Base-by-base conservation (phyloP, 2,888 invertebrate genomes). In the Ectemnius lituratus region DNA sequence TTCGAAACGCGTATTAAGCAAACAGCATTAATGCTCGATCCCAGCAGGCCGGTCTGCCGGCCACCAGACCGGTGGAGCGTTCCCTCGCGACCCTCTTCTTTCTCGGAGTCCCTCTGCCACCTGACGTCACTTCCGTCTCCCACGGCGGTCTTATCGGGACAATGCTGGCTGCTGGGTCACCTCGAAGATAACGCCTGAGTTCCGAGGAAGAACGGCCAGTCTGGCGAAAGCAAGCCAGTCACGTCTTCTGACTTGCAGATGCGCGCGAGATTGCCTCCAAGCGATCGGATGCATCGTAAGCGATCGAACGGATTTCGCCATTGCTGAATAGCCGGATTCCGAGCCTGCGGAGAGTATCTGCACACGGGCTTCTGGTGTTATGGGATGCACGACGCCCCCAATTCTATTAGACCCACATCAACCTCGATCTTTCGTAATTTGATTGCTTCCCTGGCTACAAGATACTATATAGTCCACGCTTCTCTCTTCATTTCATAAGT, bases 21-120 rank as follows among this genome's bases (percentile, higher is more conserved):
- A 87, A 87, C 86, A 87, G 76, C 78, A 81, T 86, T 86, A 86
- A 85, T 81, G 80, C 78, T 76, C 81, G 81, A 86, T 85, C 78
- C 72, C 60, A 70, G 72, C 60, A 62, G 28, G 0, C 37, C 5
- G 37, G 23, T 23, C 23, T 23, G 23, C 23, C 37, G 37, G 37
- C 37, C 37, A 14, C 52, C 14, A 52, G 5, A 13, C 14, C 52
- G n/a, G 1, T 14, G 23, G 23, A 67, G 23, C 16, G 47, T 66
- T n/a, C 46, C 46, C 61, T 52, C 63, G 23, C 16, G 11, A n/a
- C 23, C 62, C 37, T 14, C 13, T 56, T 56, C 58, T 69, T 65
- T 16, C 63, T 66, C 27, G 59, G 20, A 16, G 46, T 27, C 23
- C 8, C 58, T 63, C 70, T 62, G 64, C 59, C 58, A 2, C 47